A percentile compares a stretch with the other conserved stretches of the same genome.
These are phyloP conservation scores for Ochotona curzoniae DNA, from an alignment of 2,113 vertebrate species.

Conservation along the genomic window DNA sequence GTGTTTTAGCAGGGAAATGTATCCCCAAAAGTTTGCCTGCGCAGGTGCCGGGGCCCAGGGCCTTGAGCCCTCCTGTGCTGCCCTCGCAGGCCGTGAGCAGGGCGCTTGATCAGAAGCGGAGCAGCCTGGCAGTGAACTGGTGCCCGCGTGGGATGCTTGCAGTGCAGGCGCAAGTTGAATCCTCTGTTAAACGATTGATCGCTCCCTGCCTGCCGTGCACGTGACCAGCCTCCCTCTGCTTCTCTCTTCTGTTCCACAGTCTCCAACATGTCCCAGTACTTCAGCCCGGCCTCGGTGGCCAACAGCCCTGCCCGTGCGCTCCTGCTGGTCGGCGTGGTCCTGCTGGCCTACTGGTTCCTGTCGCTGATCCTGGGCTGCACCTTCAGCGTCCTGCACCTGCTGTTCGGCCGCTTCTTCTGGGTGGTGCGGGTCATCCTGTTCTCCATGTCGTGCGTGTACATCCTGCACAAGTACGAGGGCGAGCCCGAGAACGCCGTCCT, in stretches of 20 bases:
- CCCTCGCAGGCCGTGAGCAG: too few species aligned
- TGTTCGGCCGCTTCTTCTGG: slow-evolving; percentile 98
- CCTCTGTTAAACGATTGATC: too few species aligned
- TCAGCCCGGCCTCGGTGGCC: slow-evolving; percentile 90
- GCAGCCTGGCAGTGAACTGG: too few species aligned
- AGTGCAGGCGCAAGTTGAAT: too few species aligned
- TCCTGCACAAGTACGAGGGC: slow-evolving; percentile 97
- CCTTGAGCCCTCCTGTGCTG: too few species aligned
- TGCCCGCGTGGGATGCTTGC: too few species aligned
- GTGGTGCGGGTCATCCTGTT: slow-evolving; percentile 91
- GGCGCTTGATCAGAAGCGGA: too few species aligned
- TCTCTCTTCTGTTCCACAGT: slow-evolving; percentile 86
- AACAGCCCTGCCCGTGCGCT: slow-evolving; percentile 90
- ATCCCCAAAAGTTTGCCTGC: too few species aligned
- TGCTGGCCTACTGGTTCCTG: slow-evolving; percentile 93
- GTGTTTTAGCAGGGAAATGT: not conserved
- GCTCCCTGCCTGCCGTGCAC: not conserved
- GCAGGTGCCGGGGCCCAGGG: too few species aligned
- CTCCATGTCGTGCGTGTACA: slow-evolving; percentile 95
- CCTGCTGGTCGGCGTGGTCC: slow-evolving; percentile 91
- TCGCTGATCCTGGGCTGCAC: slow-evolving; percentile 94
- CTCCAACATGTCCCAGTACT: slow-evolving; percentile 95
- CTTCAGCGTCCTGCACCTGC: slow-evolving; percentile 92
- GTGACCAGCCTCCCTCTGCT: not conserved
- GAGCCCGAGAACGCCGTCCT: slow-evolving; percentile 93